Evolutionary conservation across 2,113 vertebrate genomes (phyloP).

Genomic region (Lepisosteus osseus): DNA sequence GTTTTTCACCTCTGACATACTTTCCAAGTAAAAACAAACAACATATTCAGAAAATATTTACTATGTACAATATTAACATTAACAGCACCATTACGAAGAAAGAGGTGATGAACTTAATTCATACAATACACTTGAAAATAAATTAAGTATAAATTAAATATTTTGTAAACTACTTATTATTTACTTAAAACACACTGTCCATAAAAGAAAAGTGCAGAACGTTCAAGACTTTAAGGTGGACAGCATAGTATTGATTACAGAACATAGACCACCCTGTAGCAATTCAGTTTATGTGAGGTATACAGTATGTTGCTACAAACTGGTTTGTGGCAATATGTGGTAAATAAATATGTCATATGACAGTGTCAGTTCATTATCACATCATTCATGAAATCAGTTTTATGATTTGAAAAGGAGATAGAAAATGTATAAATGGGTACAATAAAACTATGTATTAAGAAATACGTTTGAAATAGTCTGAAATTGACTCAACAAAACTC

Average conservation of each 20-base stretch:
- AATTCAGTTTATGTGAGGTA: constrained; percentile 49
- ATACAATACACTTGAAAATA: constrained; percentile 40
- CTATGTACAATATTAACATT: constrained; percentile 13
- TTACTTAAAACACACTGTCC: background rate
- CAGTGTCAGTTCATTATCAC: background rate
- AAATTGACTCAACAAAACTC: too few species aligned
- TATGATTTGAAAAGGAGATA: too few species aligned
- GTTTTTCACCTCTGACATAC: background rate
- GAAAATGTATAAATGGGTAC: too few species aligned
- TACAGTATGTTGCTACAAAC: constrained; percentile 31
- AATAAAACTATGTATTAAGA: background rate
- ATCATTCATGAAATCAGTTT: too few species aligned
- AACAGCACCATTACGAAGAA: constrained; percentile 49
- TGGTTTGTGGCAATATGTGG: too few species aligned
- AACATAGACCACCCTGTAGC: too few species aligned
- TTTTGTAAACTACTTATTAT: background rate
- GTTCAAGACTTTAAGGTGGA: too few species aligned
- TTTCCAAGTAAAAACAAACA: constrained; percentile 23
- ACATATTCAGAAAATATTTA: constrained; percentile 19
- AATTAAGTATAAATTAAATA: constrained; percentile 19
- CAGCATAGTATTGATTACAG: too few species aligned
- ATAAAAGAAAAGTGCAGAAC: too few species aligned
- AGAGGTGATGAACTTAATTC: constrained; percentile 20
- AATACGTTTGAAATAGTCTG: constrained; percentile 22
- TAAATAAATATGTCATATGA: background rate